These are phyloP conservation scores for Mirounga angustirostris DNA, from an alignment of 2,113 vertebrate genomes.

Conservation along the genomic window DNA sequence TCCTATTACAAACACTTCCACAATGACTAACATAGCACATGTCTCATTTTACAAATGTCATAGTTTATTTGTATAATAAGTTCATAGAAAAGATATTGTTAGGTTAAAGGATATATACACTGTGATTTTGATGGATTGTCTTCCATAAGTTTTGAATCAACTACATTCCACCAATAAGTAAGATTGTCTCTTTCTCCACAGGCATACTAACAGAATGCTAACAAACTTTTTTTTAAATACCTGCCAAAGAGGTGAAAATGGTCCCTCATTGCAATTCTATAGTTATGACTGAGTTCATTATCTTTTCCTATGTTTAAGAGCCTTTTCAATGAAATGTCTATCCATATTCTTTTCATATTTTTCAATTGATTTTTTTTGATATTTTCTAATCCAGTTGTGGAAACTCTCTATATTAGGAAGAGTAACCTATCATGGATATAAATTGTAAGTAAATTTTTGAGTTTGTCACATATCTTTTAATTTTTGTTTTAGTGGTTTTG, in stretches of 20 bases:
- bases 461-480: background rate
- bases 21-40: background rate
- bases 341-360: background rate
- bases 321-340: background rate
- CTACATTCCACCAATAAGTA: background rate
- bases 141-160: background rate
- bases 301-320: conserved; percentile 4
- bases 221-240: background rate
- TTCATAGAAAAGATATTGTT: background rate
- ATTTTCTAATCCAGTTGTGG: background rate
- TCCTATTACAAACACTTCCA: background rate
- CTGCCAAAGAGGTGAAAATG: background rate
- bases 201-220: background rate
- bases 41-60: background rate
- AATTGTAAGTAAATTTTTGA: background rate
- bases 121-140: background rate
- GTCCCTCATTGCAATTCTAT: background rate
- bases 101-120: background rate
- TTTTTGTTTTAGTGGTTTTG: background rate
- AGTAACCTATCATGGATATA: background rate
- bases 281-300: background rate
- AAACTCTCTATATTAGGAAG: background rate
- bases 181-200: background rate
- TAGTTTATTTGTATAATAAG: background rate
- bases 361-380: background rate